Evolutionary conservation across 2,113 vertebrate genomes (phyloP), one percentile per base, ranked within the genome.

Genomic region (Craseonycteris thonglongyai): DNA sequence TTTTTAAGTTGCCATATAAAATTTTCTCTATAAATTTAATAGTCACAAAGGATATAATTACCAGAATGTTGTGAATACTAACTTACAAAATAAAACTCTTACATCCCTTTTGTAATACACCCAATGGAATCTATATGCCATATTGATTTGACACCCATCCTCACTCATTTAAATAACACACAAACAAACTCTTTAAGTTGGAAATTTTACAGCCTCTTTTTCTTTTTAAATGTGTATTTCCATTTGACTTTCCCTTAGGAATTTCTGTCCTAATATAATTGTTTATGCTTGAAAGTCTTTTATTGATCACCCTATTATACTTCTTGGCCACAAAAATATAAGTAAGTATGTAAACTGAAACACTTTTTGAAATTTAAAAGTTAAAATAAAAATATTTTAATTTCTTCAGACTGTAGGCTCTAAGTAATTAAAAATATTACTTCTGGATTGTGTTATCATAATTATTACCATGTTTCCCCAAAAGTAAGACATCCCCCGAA

Each of bases 241-340:
- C 65, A 54, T 65, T 38, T 93, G 83, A 84, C 61, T 96, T 90
- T 79, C 88, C 69, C 65, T 88, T 87, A 78, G 3, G 86, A 61
- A 78, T 89, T 91, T 89, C 24, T 75, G 74, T 78, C 69, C 49
- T 86, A 35, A 80, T 85, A n/a, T 82, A 68, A 86, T 33, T 88
- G 74, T 91, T 89, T 80, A 92, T 88, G 63, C 69, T 88, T 94
- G 26, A 58, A 88, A 89, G 63, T 66, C 58, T 95, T 91, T 85
- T 88, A 92, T 65, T 51, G 42, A 96, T 81, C 66, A 84, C 30
- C 18, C 26, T 84, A 47, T 69, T 24, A 90, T 58, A 95, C n/a
- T 88, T 93, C 45, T 95, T 71, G 33, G 47, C 28, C 28, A 84
- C 71, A 88, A 96, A 96, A 90, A 40, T 22, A 88, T 95, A 96